Base-by-base conservation (phyloP, 1,140 invertebrate genomes). In the Colletes gigas region DNA sequence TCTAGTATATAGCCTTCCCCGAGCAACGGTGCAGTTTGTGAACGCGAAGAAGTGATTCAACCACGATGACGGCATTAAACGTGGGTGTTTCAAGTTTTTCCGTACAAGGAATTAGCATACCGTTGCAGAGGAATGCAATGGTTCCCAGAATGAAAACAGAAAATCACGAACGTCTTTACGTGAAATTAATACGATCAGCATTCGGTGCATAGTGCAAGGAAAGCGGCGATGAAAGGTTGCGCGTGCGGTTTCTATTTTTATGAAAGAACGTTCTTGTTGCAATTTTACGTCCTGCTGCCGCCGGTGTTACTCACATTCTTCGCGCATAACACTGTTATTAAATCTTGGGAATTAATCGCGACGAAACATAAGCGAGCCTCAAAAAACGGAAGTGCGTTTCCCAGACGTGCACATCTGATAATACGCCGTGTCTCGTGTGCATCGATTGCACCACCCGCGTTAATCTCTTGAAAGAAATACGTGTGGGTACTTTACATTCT, bases 311-410 rank as follows among this genome's bases (percentile, higher is more conserved):
- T 63, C 41, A 15, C 8, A 41, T 73, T 52, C 67, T 17, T 15
- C 21, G n/a, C 67, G 67, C 15, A 52, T 47, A 50, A 55, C 68
- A 47, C 52, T 4, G 62, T 73, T 73, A 66, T 63, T 39, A 52
- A 55, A 79, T 66, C 77, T 73, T 79, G 77, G 77, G 70, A 79
- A 79, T 73, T 73, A 57, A 79, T 79, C 77, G 69, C 77, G 57
- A 62, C 17, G 75, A 71, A 71, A 50, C 69, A 60, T 30, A 10
- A 19, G 44, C 44, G 69, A 65, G 44, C 41, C 15, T 62, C n/a
- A 55, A 47, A 65, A 54, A 44, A 54, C 77, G 77, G 77, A 79
- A 79, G 70, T 54, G 52, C 52, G 19, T 70, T 57, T 55, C 54
- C 21, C 60, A 41, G 14, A 30, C 7, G 44, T 63, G 52, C 17